phyloP scores from a whole-genome alignment of 35 echinoderm and acorn worm genomes.

The Amphiura filiformis region DNA sequence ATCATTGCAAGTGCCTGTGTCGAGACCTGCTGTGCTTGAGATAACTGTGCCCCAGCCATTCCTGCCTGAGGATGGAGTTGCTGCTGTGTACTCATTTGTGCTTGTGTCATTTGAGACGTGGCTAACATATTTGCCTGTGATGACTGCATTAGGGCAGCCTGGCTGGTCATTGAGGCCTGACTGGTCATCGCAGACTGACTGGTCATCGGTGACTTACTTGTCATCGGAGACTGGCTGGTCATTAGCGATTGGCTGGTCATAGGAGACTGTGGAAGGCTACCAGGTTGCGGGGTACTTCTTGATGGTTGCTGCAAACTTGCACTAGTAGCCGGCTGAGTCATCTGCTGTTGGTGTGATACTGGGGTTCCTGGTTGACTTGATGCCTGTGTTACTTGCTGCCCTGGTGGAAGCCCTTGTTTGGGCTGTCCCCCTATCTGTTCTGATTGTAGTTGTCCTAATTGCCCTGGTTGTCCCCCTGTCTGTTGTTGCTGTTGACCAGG shows the following conservation, averaged over 20 bases:
- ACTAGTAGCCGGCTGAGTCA: background rate
- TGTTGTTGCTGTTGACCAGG: conserved; percentile 13
- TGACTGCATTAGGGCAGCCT: background rate
- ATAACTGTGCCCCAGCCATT: background rate
- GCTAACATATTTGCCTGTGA: no score
- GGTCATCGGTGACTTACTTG: no score
- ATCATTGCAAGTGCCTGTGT: background rate
- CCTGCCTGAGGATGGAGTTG: background rate
- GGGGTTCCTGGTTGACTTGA: background rate
- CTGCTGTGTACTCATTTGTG: no score
- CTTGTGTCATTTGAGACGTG: no score
- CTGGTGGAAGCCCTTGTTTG: background rate
- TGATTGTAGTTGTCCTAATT: background rate
- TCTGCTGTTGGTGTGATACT: background rate
- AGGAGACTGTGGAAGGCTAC: no score
- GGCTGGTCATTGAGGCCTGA: background rate
- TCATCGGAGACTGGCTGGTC: background rate
- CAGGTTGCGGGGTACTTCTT: background rate
- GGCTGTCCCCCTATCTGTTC: background rate
- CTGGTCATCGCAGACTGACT: no score
- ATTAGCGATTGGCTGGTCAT: no score
- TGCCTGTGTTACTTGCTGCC: background rate
- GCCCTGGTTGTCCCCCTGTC: background rate
- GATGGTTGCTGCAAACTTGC: background rate
- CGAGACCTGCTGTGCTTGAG: background rate